Evolutionary conservation across 2,888 invertebrate genomes (phyloP), one percentile per base, ranked within the genome.

Genomic region (Monochamus alternatus): DNA sequence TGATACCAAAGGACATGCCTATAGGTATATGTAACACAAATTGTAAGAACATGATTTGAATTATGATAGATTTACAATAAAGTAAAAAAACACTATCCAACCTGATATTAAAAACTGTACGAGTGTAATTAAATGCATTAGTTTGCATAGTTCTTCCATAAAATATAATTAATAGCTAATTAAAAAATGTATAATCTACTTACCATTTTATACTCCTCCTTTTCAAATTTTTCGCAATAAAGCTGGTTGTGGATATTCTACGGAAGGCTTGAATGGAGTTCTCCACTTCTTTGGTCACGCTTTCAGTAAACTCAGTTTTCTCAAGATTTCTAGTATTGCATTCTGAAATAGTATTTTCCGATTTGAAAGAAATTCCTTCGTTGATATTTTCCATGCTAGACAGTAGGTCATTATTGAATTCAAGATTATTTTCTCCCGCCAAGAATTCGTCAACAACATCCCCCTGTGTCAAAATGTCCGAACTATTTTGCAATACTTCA

Each of bases 361-460:
- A 75, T 52, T 77, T 80, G 38, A 76, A 78, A 44, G 83, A 82
- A 68, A 86, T 81, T 5, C 80, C 80, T 31, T 84, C 80, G 55
- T 76, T 64, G 8, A 77, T 79, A 43, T 80, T 75, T 43, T 80
- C 78, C 43, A 78, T 77, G 59, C 78, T 80, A 14, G 74, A 75
- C 52, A 79, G 74, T 43, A 79, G 78, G 30, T 84, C 85, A 60
- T 84, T 81, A 47, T 80, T 81, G 62, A 83, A 84, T 51, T 82
- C 83, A 51, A 82, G 81, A 78, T 85, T 85, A n/a, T 81, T 78
- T 78, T 85, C 85, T 84, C 85, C 87, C 86, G 87, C 86, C 84
- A 87, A 86, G 85, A 87, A 83, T 72, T 83, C 82, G 31, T 86
- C 85, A 14, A 84, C 84, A 83, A 86, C 85, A 86, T 84, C 86